These are phyloP conservation scores for Andrena cerasifolii DNA, from an alignment of 1,140 invertebrate species.

Conservation along the genomic window DNA sequence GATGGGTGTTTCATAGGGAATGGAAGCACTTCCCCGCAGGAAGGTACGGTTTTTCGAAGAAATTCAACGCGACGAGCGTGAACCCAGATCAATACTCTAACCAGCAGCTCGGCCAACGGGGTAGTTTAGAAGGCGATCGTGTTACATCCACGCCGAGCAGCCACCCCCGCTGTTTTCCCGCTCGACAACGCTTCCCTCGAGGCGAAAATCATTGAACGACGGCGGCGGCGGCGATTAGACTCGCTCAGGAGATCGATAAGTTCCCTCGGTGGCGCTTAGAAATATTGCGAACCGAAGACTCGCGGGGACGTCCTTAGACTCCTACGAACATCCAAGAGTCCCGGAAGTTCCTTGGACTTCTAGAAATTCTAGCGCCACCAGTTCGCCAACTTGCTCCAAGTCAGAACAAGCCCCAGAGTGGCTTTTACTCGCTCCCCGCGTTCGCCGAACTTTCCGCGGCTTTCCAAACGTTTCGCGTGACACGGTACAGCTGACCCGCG, in stretches of 20 bases:
- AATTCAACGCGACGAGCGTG: background rate
- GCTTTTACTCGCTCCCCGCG: too few species aligned
- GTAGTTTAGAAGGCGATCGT: conserved; percentile 16
- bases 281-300: background rate
- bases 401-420: too few species aligned
- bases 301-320: background rate
- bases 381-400: too few species aligned
- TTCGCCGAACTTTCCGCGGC: background rate
- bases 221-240: background rate
- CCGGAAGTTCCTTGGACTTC: too few species aligned
- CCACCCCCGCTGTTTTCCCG: conserved; percentile 30
- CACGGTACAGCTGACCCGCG: background rate
- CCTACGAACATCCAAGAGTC: too few species aligned
- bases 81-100: conserved; percentile 55
- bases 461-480: background rate
- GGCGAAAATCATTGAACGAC: background rate
- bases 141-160: background rate
- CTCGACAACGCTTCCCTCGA: background rate
- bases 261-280: background rate
- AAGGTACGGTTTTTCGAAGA: background rate
- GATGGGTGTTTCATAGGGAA: background rate
- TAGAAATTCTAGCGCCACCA: too few species aligned
- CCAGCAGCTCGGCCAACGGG: conserved; percentile 8
- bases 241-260: background rate
- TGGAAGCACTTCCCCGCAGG: background rate